Conservation (phyloP, 1,140 invertebrate genomes). For the Bathynomus jamesi region DNA sequence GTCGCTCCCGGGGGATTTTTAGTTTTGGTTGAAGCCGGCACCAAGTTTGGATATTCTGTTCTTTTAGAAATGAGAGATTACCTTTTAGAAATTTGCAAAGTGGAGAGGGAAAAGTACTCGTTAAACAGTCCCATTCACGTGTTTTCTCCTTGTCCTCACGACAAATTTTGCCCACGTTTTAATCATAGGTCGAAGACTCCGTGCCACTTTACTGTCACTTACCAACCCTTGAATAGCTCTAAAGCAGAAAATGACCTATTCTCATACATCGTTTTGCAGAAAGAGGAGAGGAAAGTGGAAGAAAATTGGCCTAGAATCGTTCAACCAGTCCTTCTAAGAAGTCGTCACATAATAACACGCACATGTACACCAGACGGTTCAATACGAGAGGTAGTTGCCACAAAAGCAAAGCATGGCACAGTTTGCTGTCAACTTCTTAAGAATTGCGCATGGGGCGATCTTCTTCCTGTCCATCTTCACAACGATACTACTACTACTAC, state of each 20-base stretch:
- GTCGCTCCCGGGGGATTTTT: constrained; percentile 60
- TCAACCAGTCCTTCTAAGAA: constrained; percentile 53
- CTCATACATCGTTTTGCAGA: constrained; percentile 69
- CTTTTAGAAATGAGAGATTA: constrained; percentile 46
- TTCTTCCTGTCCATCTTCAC: constrained; percentile 20
- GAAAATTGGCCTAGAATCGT: constrained; percentile 69
- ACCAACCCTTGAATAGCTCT: constrained; percentile 48
- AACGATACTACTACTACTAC: too few relatives aligned
- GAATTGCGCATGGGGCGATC: constrained; percentile 21
- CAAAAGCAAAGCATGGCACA: constrained; percentile 60
- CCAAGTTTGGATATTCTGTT: constrained; percentile 60
- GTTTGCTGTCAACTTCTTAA: constrained; percentile 15
- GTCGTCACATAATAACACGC: constrained; percentile 64
- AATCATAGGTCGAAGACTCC: constrained; percentile 50
- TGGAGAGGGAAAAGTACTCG: constrained; percentile 1
- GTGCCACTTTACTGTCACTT: constrained; percentile 67
- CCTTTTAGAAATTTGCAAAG: constrained; percentile 38
- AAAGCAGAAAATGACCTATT: constrained; percentile 51
- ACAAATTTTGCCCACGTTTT: constrained; percentile 61
- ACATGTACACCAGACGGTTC: constrained; percentile 65
- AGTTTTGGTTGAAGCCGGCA: constrained; percentile 76
- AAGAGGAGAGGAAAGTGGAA: constrained; percentile 52
- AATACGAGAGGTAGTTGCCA: constrained; percentile 67
- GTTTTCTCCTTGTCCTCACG: constrained; percentile 59
- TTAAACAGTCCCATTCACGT: constrained; percentile 12